Conservation (phyloP, 2,113 vertebrate genomes). For the Tachysurus fulvidraco region DNA sequence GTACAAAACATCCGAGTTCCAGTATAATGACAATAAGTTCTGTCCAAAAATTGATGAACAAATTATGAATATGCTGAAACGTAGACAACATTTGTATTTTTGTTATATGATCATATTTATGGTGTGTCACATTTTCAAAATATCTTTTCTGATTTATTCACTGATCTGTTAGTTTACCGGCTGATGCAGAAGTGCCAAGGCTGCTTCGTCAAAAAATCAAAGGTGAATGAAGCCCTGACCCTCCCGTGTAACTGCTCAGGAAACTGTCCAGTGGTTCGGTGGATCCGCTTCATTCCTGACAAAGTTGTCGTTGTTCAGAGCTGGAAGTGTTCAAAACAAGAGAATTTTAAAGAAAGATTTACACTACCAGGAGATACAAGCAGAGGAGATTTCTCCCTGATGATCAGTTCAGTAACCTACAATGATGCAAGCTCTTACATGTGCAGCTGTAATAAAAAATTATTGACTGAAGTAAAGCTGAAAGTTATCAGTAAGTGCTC, state of each 20-base stretch:
- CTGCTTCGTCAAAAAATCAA: too few species aligned
- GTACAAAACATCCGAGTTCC: too few species aligned
- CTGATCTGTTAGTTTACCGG: too few species aligned
- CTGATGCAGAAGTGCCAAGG: too few species aligned
- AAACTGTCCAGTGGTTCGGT: background rate
- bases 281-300: background rate
- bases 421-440: background rate
- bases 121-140: too few species aligned
- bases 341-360: background rate
- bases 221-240: too few species aligned
- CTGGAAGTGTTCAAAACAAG: background rate
- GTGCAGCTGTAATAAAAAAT: background rate
- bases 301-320: background rate
- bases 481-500: slow-evolving; percentile 10
- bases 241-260: background rate
- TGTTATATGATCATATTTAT: too few species aligned
- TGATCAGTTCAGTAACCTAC: slow-evolving; percentile 3
- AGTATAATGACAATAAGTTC: too few species aligned
- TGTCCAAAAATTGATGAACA: too few species aligned
- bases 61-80: too few species aligned
- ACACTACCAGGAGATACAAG: background rate
- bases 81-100: too few species aligned
- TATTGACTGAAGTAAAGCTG: background rate
- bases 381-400: slow-evolving; percentile 5
- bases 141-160: too few species aligned